Evolutionary conservation across 2,888 invertebrate species (phyloP).

Genomic region (Drosophila histrio): DNA sequence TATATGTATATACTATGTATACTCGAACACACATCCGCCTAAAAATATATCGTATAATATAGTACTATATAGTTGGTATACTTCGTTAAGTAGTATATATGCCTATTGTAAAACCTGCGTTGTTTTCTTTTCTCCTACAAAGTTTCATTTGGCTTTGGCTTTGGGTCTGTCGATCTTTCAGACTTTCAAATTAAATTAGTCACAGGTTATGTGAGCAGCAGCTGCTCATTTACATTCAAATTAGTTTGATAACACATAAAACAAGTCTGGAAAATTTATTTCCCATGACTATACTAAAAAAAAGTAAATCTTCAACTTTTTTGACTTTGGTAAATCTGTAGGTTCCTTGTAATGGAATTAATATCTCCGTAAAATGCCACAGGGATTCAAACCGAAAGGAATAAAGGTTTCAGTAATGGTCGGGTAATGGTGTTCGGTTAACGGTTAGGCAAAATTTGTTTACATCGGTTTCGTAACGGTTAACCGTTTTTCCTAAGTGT

Average conservation of each 20-base stretch:
- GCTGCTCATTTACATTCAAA: background rate
- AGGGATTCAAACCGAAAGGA: no score
- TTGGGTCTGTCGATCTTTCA: no score
- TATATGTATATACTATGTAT: background rate
- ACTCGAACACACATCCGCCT: slow-evolving; percentile 2
- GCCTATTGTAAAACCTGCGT: background rate
- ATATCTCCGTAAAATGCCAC: no score
- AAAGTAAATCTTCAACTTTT: background rate
- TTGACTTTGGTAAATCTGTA: no score
- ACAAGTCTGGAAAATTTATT: background rate
- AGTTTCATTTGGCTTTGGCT: no score
- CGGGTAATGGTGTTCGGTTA: no score
- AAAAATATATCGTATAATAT: background rate
- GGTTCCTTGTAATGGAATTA: no score
- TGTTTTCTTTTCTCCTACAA: no score
- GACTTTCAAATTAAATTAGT: background rate
- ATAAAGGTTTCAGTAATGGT: no score
- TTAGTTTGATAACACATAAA: background rate
- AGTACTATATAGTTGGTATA: background rate
- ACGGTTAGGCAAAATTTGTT: no score
- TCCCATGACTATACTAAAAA: background rate
- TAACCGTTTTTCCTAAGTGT: no score
- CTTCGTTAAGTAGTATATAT: background rate
- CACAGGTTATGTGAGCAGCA: background rate
- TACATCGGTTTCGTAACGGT: no score